Evolutionary conservation across 2,797 vertebrate species (phyloP), one percentile per base, ranked within the genome.

Genomic region (Heterohyrax brucei): DNA sequence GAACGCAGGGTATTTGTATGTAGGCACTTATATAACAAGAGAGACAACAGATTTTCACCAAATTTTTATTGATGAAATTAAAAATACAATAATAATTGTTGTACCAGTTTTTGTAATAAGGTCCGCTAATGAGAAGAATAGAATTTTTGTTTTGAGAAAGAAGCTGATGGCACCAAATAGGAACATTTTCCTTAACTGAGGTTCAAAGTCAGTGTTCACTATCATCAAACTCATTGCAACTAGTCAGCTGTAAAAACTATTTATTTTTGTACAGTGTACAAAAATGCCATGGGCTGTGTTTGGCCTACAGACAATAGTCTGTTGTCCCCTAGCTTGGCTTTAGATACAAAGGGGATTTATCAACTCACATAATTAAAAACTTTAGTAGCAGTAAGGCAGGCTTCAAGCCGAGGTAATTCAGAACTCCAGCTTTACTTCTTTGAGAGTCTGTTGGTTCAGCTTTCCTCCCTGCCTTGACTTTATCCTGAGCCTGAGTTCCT

Each of bases 361-460:
- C 61, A 81, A 73, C 1, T 86, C 28, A 86, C 7, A 46, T 12
- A 77, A 68, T 48, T 21, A 68, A 79, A 84, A 78, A 10, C 56
- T 10, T 24, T 70, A 62, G 59, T 85, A 16, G 5, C 18, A 16
- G 5, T 21, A 87, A 26, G 22, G 7, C 26, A 39, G 53, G 5
- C 33, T 56, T 86, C 56, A n/a, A 61, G 72, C 12, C 7, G 26
- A 77, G 75, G 9, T 73, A 33, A 93, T 86, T 82, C 64, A 61
- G 50, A 86, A 76, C 66, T 75, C 50, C 61, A 19, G 28, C 75
- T 91, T 76, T 21, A 39, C 81, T 93, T 82, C 53, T 89, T 89
- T 72, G 22, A 48, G 7, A 13, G 72, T 68, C 12, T 28, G 56
- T 86, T 66, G 7, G 7, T 75, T 66, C 46, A 53, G 13, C 68